Percentiles rank a stretch among this genome's conserved stretches.
Evolutionary conservation across 2,888 invertebrate genomes (phyloP).

Genomic region (Acleris literana): DNA sequence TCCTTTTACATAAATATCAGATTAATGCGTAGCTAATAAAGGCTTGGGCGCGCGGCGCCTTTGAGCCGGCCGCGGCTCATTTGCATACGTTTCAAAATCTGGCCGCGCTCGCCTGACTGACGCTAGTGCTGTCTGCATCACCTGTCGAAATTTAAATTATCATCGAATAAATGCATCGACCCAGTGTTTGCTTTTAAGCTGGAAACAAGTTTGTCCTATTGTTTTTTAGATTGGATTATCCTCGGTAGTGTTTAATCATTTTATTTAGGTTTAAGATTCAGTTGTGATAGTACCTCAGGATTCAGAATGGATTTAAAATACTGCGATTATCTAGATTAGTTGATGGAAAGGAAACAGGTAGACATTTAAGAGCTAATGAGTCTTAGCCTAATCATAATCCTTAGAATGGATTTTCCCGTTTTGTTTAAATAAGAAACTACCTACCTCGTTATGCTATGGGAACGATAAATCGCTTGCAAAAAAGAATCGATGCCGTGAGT

Average conservation of each 20-base stretch:
- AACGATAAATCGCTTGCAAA: constrained; percentile 6
- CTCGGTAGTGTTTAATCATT: too few relatives aligned
- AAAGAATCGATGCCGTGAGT: constrained; percentile 29
- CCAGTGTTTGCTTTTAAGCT: constrained; percentile 19
- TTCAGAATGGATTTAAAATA: too few relatives aligned
- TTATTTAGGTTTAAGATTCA: too few relatives aligned
- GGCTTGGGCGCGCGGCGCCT: constrained; percentile 64
- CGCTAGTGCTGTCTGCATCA: constrained; percentile 58
- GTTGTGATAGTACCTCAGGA: too few relatives aligned
- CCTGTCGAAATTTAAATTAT: constrained; percentile 55
- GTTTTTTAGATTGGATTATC: neutral
- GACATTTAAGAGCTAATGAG: too few relatives aligned
- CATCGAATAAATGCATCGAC: constrained; percentile 41
- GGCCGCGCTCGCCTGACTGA: constrained; percentile 59
- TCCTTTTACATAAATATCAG: constrained; percentile 55
- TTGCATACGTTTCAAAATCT: constrained; percentile 78
- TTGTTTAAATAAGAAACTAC: too few relatives aligned
- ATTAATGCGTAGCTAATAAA: constrained; percentile 68
- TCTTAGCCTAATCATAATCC: too few relatives aligned
- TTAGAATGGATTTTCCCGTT: too few relatives aligned
- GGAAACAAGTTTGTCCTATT: constrained; percentile 9
- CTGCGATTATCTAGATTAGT: too few relatives aligned
- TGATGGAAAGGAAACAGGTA: too few relatives aligned
- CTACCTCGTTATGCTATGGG: too few relatives aligned
- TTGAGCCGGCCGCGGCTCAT: constrained; percentile 66